These are phyloP conservation scores for Coracias cyanogaster DNA, from an alignment of 2,797 vertebrate species.

Conservation along the genomic window DNA sequence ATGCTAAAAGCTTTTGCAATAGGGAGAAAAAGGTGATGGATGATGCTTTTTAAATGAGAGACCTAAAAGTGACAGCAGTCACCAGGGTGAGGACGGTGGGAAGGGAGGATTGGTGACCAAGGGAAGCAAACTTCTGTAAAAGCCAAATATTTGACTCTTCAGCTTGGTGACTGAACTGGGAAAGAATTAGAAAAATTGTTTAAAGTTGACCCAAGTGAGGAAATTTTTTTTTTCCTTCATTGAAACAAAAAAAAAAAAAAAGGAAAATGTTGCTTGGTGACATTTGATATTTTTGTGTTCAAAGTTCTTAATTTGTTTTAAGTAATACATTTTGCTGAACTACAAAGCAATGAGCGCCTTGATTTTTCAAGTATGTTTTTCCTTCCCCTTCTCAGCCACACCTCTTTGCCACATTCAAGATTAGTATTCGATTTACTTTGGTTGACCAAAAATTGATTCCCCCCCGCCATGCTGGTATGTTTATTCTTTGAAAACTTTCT, in stretches of 20 bases:
- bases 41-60: neutral
- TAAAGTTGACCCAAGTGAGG: neutral
- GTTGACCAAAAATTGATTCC: neutral
- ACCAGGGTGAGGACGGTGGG: neutral
- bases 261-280: neutral
- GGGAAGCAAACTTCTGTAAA: neutral
- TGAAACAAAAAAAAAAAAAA: neutral
- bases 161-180: neutral
- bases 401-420: neutral
- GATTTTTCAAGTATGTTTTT: neutral
- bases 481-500: conserved; percentile 21
- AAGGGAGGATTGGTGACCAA: neutral
- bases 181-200: neutral
- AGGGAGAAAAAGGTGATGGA: neutral
- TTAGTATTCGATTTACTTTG: neutral
- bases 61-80: no score
- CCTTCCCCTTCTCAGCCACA: neutral
- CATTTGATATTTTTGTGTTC: neutral
- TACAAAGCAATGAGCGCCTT: neutral
- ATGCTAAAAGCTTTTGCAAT: neutral
- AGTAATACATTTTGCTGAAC: neutral
- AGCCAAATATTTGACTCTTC: neutral
- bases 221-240: neutral
- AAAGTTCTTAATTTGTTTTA: neutral
- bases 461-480: neutral